Evolutionary conservation across 2,888 invertebrate species (phyloP), one percentile per base, ranked within the genome.

Genomic region (Campopleginae sp.): DNA sequence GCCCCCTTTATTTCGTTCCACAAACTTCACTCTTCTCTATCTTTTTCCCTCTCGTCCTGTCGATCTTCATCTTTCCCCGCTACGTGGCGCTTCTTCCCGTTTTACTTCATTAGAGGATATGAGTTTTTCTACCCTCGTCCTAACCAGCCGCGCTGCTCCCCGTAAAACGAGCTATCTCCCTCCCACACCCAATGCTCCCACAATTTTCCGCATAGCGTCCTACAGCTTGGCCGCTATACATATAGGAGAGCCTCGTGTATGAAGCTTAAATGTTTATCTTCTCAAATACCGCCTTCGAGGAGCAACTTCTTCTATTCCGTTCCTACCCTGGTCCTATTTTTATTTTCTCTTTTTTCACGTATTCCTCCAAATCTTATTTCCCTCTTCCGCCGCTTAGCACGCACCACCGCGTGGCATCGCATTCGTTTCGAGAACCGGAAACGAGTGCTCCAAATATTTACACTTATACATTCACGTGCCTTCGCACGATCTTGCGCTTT

Each of bases 101-200:
- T 91, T 91, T 90, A 89, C 91, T 91, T 91, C 90, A 91, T 91
- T 91, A 91, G 89, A 89, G 90, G 90, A 90, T 91, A 90, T 90
- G 91, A 91, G 89, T 90, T 90, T 90, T 88, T 90, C 90, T 89
- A 89, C 88, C 88, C 90, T 89, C 79, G 76, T 86, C 85, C 82
- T 82, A 77, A 78, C 84, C 85, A 58, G 70, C 77, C 80, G 80
- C 84, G 79, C 81, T 84, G 79, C 81, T 84, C 77, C 77, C 81
- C 82, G 80, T 87, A 75, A 78, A 66, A 83, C n/a, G n/a, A n/a
- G n/a, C 63, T 70, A 79, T 87, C 88, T 88, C 87, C 77, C 86
- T 88, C 46, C 76, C 61, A 61, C 81, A 51, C n/a, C 17, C 61
- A 54, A 75, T 48, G 54, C 70, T 70, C 31, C 63, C 31, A 76